Percentiles rank a stretch among this genome's conserved stretches.
These are phyloP conservation scores for Machaerirhynchus nigripectus DNA, from an alignment of 2,113 vertebrate genomes.

Conservation along the genomic window DNA sequence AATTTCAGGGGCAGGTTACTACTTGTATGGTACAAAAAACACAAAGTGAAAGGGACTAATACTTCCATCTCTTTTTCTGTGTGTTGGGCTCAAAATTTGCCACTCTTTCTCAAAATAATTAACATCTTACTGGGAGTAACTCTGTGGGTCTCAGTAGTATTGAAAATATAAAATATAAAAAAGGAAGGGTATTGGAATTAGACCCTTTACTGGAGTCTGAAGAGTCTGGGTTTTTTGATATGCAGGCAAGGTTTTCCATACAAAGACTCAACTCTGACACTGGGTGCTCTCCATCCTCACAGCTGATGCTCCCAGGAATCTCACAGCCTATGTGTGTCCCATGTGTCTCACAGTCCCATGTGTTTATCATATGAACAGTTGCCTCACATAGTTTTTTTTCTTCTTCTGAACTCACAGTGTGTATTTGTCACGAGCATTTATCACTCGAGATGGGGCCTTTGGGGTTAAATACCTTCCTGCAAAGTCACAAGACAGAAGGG, in stretches of 20 bases:
- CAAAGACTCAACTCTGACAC: background rate
- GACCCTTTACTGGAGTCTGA: background rate
- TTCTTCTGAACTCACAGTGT: background rate
- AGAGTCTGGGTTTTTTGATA: background rate
- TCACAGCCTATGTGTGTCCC: background rate
- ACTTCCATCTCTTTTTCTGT: background rate
- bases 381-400: background rate
- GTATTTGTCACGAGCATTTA: background rate
- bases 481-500: background rate
- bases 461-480: background rate
- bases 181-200: background rate
- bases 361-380: background rate
- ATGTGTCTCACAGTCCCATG: background rate
- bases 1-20: background rate
- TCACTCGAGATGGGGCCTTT: background rate
- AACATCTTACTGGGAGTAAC: background rate
- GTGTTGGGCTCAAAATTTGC: background rate
- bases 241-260: background rate
- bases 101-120: background rate
- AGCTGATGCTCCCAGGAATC: background rate
- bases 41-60: background rate
- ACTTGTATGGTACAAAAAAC: background rate
- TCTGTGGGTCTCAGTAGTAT: background rate
- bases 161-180: background rate
- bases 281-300: background rate